A percentile compares a stretch with the other conserved stretches of the same genome.
Evolutionary conservation across 23 tunicate genomes (phyloP).

Genomic region (Ciona savignyi): DNA sequence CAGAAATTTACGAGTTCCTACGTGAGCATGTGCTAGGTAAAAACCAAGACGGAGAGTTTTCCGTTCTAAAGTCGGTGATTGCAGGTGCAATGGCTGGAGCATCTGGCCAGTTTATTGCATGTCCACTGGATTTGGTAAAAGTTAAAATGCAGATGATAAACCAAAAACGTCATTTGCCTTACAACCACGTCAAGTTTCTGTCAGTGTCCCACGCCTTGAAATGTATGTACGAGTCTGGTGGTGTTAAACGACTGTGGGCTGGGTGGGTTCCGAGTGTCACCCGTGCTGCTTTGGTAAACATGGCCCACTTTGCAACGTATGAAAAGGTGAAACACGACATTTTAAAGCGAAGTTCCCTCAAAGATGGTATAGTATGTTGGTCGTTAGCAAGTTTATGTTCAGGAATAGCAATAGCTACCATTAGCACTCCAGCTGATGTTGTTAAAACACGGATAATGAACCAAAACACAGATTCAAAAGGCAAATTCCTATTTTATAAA

Average conservation of each 20-base stretch:
- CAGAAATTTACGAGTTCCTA: conserved; percentile 54
- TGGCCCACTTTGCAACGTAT: conserved; percentile 93
- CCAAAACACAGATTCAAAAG: conserved; percentile 70
- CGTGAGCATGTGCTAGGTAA: conserved; percentile 43
- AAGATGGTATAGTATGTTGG: conserved; percentile 65
- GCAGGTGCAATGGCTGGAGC: conserved; percentile 85
- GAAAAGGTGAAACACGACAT: conserved; percentile 64
- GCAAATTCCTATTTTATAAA: conserved; percentile 69
- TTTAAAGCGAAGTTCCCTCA: conserved; percentile 20
- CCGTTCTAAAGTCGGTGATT: conserved; percentile 69
- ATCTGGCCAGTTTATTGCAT: conserved; percentile 84
- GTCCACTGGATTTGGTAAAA: conserved; percentile 91
- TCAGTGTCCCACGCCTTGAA: conserved; percentile 11
- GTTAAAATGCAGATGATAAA: conserved; percentile 96
- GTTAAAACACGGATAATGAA: conserved; percentile 97
- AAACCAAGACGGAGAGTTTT: conserved; percentile 63
- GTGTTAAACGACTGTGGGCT: conserved; percentile 66
- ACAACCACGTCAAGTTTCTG: not conserved
- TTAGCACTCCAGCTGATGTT: conserved; percentile 98
- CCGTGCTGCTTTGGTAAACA: conserved; percentile 94
- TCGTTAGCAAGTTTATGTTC: conserved; percentile 51
- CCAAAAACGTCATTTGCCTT: not conserved
- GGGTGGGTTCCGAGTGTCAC: conserved; percentile 95
- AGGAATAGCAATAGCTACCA: conserved; percentile 81
- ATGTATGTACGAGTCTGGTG: conserved; percentile 30